Conservation (phyloP, 2,113 vertebrate genomes). For the Oceanites oceanicus region DNA sequence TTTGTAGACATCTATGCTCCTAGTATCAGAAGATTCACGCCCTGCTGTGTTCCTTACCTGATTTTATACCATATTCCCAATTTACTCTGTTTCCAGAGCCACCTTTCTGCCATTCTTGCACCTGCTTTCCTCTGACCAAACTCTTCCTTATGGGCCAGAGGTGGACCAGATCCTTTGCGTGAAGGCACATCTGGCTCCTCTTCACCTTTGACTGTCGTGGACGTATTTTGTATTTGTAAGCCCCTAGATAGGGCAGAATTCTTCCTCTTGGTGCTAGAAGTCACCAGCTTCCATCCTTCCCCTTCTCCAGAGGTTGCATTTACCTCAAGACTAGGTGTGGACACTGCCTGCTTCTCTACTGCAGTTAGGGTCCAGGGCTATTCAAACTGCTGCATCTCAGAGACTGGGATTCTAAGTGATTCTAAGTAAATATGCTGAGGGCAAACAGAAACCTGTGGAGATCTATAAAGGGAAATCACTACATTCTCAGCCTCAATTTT, state of each 20-base stretch:
- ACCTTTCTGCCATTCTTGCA: not conserved
- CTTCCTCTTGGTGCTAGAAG: not conserved
- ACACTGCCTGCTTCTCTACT: not conserved
- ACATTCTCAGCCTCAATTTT: conserved; percentile 40
- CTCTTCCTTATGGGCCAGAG: not conserved
- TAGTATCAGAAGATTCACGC: not conserved
- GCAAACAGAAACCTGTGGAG: not conserved
- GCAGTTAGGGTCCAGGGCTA: not conserved
- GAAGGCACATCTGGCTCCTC: not conserved
- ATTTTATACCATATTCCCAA: not conserved
- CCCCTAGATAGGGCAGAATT: not conserved
- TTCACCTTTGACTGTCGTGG: not conserved
- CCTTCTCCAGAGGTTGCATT: not conserved
- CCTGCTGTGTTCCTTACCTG: not conserved
- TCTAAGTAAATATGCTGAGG: conserved; percentile 7
- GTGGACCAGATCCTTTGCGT: not conserved
- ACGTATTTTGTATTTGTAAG: not conserved
- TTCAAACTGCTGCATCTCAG: not conserved
- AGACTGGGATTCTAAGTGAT: not conserved
- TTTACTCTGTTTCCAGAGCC: not conserved
- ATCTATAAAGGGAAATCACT: conserved; percentile 46
- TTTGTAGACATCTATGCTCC: not conserved
- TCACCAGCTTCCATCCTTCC: not conserved
- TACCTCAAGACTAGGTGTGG: not conserved
- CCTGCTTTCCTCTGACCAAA: not conserved